Base-by-base conservation (phyloP, 1,140 invertebrate species). In the Sycobia sp. region DNA sequence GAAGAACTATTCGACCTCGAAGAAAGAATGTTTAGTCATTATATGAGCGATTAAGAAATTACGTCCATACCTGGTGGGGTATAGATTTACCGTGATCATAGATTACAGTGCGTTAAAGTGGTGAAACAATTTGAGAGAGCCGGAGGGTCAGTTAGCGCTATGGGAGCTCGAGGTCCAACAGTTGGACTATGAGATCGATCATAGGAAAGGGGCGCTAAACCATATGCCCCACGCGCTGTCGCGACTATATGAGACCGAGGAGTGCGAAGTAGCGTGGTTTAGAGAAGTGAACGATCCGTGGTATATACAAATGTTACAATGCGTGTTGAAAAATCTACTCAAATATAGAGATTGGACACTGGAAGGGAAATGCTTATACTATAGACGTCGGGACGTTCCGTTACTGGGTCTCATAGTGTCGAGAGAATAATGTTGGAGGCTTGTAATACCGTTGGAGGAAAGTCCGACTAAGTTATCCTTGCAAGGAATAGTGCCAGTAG, bases 71-170 rank as follows among this genome's bases (percentile, higher is more conserved):
- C 2, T 23, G 14, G 22, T 22, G 22, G 43, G 22, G 7, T 46
- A 46, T 46, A 5, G 8, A n/a, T n/a, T n/a, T n/a, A n/a, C n/a
- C n/a, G n/a, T n/a, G n/a, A n/a, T n/a, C n/a, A n/a, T n/a, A n/a
- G n/a, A n/a, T n/a, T n/a, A n/a, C n/a, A n/a, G n/a, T n/a, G n/a
- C n/a, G n/a, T n/a, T n/a, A n/a, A n/a, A 67, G 46, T 86, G 82
- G 81, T 67, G 86, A 0, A 71, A 77, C 44, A 69, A 67, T 1
- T 64, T 82, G 0, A 84, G 81, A 67, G 75, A 78, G 4, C 76
- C 82, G 0, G 75, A 62, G 0, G 77, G 77, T 11, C 58, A 73
- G 5, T 47, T 82, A 8, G 80, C 80, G 0, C 63, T 82, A 38
- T 86, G 84, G 84, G 71, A 78, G 2, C 29, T 79, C 22, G 62